These are phyloP conservation scores for Orthosia cruda DNA, from an alignment of 2,888 invertebrate genomes.

Conservation along the genomic window DNA sequence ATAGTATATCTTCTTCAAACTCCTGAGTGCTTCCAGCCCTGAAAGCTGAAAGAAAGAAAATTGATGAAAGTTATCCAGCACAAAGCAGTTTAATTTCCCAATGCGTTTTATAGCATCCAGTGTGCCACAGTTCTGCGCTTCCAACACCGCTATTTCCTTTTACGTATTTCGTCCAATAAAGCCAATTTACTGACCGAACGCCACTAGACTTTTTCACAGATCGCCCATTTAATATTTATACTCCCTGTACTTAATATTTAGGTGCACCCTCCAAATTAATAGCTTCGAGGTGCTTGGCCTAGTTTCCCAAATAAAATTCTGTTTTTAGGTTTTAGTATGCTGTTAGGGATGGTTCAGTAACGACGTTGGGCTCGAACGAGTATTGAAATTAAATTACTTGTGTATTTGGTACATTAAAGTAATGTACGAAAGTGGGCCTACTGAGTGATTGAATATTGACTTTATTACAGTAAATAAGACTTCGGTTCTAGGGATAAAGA, in stretches of 20 bases:
- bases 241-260: constrained; percentile 68
- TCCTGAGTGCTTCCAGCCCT: too few species aligned
- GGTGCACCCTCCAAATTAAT: constrained; percentile 63
- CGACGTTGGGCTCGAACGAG: constrained; percentile 55
- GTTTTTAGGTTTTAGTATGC: constrained; percentile 63
- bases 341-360: constrained; percentile 50
- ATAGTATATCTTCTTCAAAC: too few species aligned
- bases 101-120: constrained; percentile 54
- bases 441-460: constrained; percentile 32
- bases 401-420: constrained; percentile 52
- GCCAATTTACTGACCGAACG: constrained; percentile 72
- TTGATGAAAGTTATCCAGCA: too few species aligned
- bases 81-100: constrained; percentile 8
- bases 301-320: constrained; percentile 60
- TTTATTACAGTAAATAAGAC: not conserved
- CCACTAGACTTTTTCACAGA: constrained; percentile 66
- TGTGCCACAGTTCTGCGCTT: constrained; percentile 43
- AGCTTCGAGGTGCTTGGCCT: constrained; percentile 58
- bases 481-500: constrained; percentile 6
- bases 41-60: too few species aligned
- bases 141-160: constrained; percentile 66
- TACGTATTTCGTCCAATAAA: constrained; percentile 73
- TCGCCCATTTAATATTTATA: constrained; percentile 72
- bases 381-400: constrained; percentile 63
- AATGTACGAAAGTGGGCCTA: constrained; percentile 37